phyloP scores from a whole-genome alignment of 2,888 invertebrate genomes.

The Sialis fuliginosa region DNA sequence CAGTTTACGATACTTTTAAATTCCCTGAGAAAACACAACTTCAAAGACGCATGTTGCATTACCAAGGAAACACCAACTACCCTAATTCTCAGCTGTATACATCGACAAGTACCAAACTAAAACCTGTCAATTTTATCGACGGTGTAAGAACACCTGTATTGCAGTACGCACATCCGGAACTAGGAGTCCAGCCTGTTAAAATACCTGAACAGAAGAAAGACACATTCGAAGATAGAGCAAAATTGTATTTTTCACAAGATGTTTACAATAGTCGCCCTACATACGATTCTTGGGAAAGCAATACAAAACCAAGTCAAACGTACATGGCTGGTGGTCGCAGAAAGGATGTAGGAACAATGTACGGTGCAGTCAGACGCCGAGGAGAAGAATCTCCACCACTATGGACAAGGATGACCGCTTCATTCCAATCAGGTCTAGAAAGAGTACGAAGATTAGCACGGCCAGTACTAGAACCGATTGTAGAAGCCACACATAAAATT shows the following conservation, averaged over 20 bases:
- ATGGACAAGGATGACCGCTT: conserved; percentile 56
- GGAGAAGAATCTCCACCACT: conserved; percentile 43
- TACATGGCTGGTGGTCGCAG: conserved; percentile 12
- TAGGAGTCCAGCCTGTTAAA: conserved; percentile 60
- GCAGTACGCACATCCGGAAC: conserved; percentile 64
- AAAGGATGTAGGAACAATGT: conserved; percentile 20
- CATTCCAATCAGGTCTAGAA: conserved; percentile 50
- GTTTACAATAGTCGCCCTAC: conserved; percentile 39
- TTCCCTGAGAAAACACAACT: conserved; percentile 32
- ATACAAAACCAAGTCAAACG: not conserved
- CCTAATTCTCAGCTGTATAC: conserved; percentile 48
- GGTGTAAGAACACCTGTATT: conserved; percentile 56
- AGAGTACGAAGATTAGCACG: conserved; percentile 47
- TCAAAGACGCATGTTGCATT: conserved; percentile 53
- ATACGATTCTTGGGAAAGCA: conserved; percentile 21
- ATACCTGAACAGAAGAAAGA: conserved; percentile 23
- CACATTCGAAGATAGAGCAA: conserved; percentile 15
- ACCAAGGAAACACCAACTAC: conserved; percentile 40
- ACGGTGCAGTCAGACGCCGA: conserved; percentile 27
- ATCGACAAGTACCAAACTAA: conserved; percentile 32
- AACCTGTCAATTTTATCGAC: conserved; percentile 43
- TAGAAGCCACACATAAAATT: conserved; percentile 65
- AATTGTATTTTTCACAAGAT: conserved; percentile 32
- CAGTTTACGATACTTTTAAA: conserved; percentile 28
- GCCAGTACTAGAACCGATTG: conserved; percentile 52